Base-by-base conservation (phyloP, 2,797 vertebrate genomes). In the Steatocranus sp. region DNA sequence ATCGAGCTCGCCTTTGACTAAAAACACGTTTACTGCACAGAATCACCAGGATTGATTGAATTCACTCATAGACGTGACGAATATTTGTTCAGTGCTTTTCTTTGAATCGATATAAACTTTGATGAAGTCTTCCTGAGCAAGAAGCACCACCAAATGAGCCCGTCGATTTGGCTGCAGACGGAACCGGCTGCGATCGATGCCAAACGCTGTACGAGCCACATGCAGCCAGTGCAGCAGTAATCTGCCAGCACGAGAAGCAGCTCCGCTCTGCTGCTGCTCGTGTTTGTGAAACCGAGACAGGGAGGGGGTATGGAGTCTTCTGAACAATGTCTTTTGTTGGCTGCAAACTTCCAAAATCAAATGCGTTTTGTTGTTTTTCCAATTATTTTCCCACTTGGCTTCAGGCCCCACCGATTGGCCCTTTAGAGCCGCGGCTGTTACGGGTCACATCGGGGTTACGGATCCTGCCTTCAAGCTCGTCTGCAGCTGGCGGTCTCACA, bases 111-210 rank as follows among this genome's bases (percentile, higher is more conserved):
- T 27, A 3, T 11, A 25, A 73, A 73, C 25, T 12, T 0, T 73
- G 68, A 48, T 12, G 41, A 73, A 30, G 25, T 46, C 23, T 46
- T 30, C 10, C 41, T 0, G 41, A 63, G 3, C 4, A 11, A 36
- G 18, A 27, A 70, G 38, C 23, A 0, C 6, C 63, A 41, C 63
- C 36, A 10, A 38, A 68, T 4, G 0, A 25, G 20, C 2, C 20
- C 12, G 6, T 54, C 51, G 32, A 14, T 2, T 20, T 63, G 18
- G 18, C 32, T 54, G 23, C 51, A 54, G 51, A 54, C 51, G 15
- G 23, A 14, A 27, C 2, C 5, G 49, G n/a, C 49, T 32, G 18
- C 41, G 7, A 48, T 70, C 25, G 17, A n/a, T 30, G 66, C 3
- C 23, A 5, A 46, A n/a, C 6, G 23, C 41, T 0, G 41, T 8